Evolutionary conservation across 1,140 invertebrate species (phyloP), one percentile per base, ranked within the genome.

Genomic region (Drosophila sulfurigaster): DNA sequence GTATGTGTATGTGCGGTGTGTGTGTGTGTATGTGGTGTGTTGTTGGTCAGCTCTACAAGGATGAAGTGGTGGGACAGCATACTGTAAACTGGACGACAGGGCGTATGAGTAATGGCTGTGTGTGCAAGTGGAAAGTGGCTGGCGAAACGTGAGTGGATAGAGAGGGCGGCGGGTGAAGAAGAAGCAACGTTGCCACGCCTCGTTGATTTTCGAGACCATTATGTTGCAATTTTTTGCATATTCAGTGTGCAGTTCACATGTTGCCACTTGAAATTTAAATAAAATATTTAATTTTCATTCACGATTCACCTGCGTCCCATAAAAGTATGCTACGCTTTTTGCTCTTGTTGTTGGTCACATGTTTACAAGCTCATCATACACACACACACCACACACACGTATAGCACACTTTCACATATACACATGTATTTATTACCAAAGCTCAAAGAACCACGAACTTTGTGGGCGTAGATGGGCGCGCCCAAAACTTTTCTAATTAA

Each of bases 401-500:
- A 38, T 10, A 13, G 4, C 49, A 25, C 25, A 35, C 38, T 28
- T 38, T 41, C 38, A 30, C 30, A 49, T 58, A 25, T 78, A 45
- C 60, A 59, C 52, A 67, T 35, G n/a, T 45, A 38, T 73, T 15
- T 43, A 15, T 64, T 51, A 54, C 11, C 64, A 52, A 25, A 35
- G 56, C 48, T 73, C 20, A 13, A 68, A 65, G 45, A 49, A 73
- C 60, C 59, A 16, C 28, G 54, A 57, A 54, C 59, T 63, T 46
- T 63, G 15, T 45, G 15, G 15, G 56, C 15, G 20, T 28, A 8
- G n/a, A 35, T 15, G 54, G 52, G 56, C 60, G 51, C 51, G 73
- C 52, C 45, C 66, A 78, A 68, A 87, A 88, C 74, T 88, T 88
- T 88, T 88, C 85, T 88, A 88, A 88, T 88, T 88, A 88, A 88